Evolutionary conservation across 2,888 invertebrate species (phyloP), one percentile per base, ranked within the genome.

Genomic region (Plemyria rubiginata): DNA sequence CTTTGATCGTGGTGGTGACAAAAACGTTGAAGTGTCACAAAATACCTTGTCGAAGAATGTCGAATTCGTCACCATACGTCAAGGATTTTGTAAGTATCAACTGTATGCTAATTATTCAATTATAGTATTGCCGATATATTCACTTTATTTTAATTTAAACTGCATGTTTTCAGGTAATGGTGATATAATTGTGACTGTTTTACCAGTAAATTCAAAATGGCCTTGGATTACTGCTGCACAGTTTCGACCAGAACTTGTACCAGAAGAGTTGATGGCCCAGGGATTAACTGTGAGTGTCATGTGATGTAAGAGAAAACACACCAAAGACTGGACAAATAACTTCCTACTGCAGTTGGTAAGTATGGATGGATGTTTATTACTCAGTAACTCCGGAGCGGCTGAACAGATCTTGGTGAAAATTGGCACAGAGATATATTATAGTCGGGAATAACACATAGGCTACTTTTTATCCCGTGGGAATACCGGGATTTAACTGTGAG

Each of bases 201-300:
- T 98, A 74, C 98, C 98, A 71, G 95, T 97, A 51, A 98, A 98
- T 87, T 95, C 97, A 7, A 95, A 94, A 82, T 97, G 97, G 95
- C 97, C 98, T 58, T 98, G 98, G 98, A 94, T 98, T 55, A 98
- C 98, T 11, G 96, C 98, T 54, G 98, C 98, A 62, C 95, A 95
- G 81, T 98, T 98, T 89, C 95, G 97, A 76, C 98, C 98, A 68
- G 98, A 98, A 93, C 93, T 98, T 68, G 98, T 98, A 62, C 98
- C 98, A 57, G 98, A 98, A 88, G 98, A 98, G 85, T 90, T 98
- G 53, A 98, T 98, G 98, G 98, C 98, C 40, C 97, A 97, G 90
- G 97, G 97, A 59, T 89, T 98, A 73, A 98, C 97, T 61, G 98
- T 98, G 91, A 94, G 94, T 89, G 36, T 28, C 29, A 36, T 43